Evolutionary conservation across 2,113 vertebrate species (phyloP), one percentile per base, ranked within the genome.

Genomic region (Antennarius striatus): DNA sequence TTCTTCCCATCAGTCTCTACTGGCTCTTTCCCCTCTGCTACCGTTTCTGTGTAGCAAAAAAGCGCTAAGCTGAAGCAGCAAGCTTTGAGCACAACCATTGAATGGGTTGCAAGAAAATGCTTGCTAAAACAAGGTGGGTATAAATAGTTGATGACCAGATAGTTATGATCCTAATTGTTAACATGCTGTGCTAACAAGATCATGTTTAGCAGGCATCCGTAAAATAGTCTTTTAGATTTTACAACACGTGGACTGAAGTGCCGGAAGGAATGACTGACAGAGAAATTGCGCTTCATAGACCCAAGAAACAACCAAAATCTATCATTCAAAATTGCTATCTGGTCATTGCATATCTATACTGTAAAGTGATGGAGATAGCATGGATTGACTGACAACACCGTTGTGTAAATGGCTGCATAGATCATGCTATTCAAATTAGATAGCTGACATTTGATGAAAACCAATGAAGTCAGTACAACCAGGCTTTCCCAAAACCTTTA

Each of bases 31-130:
- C 62, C 77, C 77, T 91, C 88, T 73, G 74, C 85, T 92, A 75
- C 86, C 53, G 88, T 71, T 75, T 93, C 92, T 93, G 92, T 88
- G 87, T 60, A 90, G 88, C 88, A 92, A 81, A 93, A 93, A 89
- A 92, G 81, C 57, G 80, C 85, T 79, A 79, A 58, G 89, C 90
- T 91, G 75, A 76, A 91, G 90, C 91, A 89, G 91, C 89, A 88
- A 87, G 89, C 84, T 73, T 82, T 30, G 16, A 76, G 82, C 80
- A 84, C 63, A 68, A 79, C 74, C 68, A 73, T 54, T 5, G 59
- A 69, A 56, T 78, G 79, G 71, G 73, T 71, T 43, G 66, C 88
- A 84, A 79, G 54, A 68, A 77, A 73, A 75, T 71, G 75, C 85
- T 83, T 78, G 82, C 75, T 57, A 60, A 81, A 70, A 63, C 22